phyloP scores from a whole-genome alignment of 2,113 vertebrate species.

The Dromiciops gliroides region DNA sequence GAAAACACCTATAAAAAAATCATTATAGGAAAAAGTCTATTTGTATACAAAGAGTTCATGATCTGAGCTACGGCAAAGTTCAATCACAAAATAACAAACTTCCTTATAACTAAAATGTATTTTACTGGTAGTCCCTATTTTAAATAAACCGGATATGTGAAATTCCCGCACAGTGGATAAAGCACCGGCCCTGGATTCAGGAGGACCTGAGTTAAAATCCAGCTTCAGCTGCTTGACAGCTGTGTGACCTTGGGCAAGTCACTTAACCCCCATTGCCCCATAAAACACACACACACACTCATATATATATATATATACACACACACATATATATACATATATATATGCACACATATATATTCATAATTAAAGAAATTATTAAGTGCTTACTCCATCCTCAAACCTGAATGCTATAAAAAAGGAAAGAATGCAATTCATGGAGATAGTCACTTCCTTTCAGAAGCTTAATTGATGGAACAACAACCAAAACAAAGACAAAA shows the following conservation, averaged over 20 bases:
- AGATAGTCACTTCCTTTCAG: neutral
- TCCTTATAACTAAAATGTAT: neutral
- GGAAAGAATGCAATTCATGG: neutral
- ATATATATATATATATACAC: too few relatives aligned
- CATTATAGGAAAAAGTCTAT: neutral
- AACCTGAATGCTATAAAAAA: neutral
- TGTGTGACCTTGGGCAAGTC: too few relatives aligned
- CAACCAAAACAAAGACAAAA: neutral
- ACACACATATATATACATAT: too few relatives aligned
- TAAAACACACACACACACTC: too few relatives aligned
- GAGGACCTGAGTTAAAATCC: too few relatives aligned
- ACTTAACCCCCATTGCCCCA: too few relatives aligned
- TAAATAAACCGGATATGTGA: neutral
- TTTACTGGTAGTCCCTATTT: neutral
- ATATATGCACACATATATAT: neutral
- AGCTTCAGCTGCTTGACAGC: too few relatives aligned
- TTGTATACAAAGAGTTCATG: neutral
- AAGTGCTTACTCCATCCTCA: neutral
- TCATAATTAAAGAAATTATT: neutral
- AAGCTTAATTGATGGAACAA: neutral
- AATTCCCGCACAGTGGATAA: too few relatives aligned
- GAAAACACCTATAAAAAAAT: neutral
- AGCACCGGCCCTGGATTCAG: too few relatives aligned
- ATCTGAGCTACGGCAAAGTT: neutral
- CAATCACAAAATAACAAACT: neutral